These are phyloP conservation scores for Brachyptera risi DNA, from an alignment of 2,888 invertebrate genomes.

Conservation along the genomic window DNA sequence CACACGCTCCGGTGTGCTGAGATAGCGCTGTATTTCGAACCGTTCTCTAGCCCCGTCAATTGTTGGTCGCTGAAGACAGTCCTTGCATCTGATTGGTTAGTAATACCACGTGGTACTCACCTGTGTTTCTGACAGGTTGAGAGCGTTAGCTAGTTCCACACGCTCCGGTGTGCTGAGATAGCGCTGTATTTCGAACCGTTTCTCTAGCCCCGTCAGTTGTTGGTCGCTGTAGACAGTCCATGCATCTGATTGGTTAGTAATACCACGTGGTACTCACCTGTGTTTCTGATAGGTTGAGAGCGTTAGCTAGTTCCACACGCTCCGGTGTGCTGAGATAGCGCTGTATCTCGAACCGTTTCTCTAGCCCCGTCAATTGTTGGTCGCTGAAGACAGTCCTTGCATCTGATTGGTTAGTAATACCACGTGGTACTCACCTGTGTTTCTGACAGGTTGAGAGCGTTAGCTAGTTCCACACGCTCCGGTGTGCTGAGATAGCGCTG, in stretches of 20 bases:
- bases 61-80: conserved; percentile 75
- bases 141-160: conserved; percentile 87
- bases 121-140: conserved; percentile 89
- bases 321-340: conserved; percentile 95
- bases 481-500: conserved; percentile 95
- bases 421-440: conserved; percentile 55
- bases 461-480: conserved; percentile 90
- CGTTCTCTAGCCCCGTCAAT: conserved; percentile 82
- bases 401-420: too few species aligned
- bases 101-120: conserved; percentile 40
- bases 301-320: conserved; percentile 88
- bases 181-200: conserved; percentile 89
- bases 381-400: conserved; percentile 85
- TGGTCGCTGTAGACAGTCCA: conserved; percentile 46
- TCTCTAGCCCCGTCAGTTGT: conserved; percentile 77
- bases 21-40: conserved; percentile 90
- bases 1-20: conserved; percentile 93
- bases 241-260: too few species aligned
- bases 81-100: conserved; percentile 77
- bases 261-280: conserved; percentile 45
- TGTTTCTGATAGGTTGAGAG: conserved; percentile 90
- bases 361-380: conserved; percentile 70
- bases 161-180: conserved; percentile 95
- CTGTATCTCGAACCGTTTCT: conserved; percentile 92
- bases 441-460: conserved; percentile 88